A percentile compares a stretch with the other conserved stretches of the same genome.
Conservation (phyloP, 2,888 invertebrate genomes). For the Alentia gelatinosa region DNA sequence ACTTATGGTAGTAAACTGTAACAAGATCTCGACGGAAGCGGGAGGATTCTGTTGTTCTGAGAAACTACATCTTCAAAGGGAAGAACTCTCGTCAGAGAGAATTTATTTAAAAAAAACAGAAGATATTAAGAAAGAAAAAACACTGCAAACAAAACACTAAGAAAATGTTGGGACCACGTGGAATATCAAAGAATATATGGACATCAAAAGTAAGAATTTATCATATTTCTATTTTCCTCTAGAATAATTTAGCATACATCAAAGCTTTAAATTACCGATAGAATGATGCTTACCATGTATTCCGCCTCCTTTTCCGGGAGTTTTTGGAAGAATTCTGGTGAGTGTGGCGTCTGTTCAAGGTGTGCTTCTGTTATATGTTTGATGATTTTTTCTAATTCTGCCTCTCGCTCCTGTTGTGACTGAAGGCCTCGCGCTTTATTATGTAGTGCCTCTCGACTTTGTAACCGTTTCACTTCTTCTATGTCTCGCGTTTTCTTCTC, state of each 20-base stretch:
- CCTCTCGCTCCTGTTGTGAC: slow-evolving; percentile 7
- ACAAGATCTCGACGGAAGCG: too few relatives aligned
- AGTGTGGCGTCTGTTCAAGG: slow-evolving; percentile 64
- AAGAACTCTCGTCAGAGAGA: too few relatives aligned
- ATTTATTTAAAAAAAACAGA: background rate
- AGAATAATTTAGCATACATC: background rate
- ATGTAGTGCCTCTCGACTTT: background rate
- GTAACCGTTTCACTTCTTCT: slow-evolving; percentile 73
- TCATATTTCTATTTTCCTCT: background rate
- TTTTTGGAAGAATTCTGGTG: slow-evolving; percentile 67
- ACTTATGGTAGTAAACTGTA: too few relatives aligned
- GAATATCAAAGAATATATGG: background rate
- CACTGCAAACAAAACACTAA: background rate
- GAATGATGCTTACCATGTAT: slow-evolving; percentile 66
- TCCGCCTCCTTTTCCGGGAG: slow-evolving; percentile 65
- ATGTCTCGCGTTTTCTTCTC: slow-evolving; percentile 77
- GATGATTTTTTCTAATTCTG: slow-evolving; percentile 63
- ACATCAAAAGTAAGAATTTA: background rate
- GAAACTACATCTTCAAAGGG: too few relatives aligned
- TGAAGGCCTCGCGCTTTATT: slow-evolving; percentile 32
- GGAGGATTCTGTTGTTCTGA: too few relatives aligned
- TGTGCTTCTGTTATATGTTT: slow-evolving; percentile 60
- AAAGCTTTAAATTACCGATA: too few relatives aligned
- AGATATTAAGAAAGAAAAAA: background rate
- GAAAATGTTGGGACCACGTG: background rate